Evolutionary conservation across 1,140 invertebrate species (phyloP).

Genomic region (Drosophila mayri): DNA sequence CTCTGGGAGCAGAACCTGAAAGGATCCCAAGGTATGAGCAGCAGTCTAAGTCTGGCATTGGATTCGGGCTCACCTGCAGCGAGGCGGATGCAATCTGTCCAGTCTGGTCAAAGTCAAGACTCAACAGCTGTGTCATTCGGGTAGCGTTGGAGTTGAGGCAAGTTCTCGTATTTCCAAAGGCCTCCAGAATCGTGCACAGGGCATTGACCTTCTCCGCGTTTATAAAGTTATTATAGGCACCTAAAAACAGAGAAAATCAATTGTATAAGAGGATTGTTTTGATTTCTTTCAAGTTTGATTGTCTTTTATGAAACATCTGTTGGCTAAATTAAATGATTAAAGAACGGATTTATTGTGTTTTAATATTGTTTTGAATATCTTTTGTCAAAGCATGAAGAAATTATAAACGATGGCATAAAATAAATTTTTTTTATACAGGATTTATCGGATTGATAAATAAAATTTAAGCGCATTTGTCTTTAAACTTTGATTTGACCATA

Average conservation of each 20-base stretch:
- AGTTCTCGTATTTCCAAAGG: conserved; percentile 93
- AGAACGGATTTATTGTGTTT: neutral
- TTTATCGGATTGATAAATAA: no score
- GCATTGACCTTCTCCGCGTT: conserved; percentile 94
- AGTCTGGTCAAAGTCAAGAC: conserved; percentile 96
- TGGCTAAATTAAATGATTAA: neutral
- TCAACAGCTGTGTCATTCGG: conserved; percentile 94
- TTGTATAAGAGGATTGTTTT: conserved; percentile 3
- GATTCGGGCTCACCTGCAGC: conserved; percentile 89
- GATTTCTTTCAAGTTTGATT: conserved; percentile 3
- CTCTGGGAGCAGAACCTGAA: conserved; percentile 90
- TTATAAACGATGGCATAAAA: no score
- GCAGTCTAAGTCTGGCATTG: neutral
- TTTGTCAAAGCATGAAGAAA: neutral
- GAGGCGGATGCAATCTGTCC: conserved; percentile 95
- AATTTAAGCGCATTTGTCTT: no score
- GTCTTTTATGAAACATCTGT: neutral
- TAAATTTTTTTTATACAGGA: no score
- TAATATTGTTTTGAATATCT: neutral
- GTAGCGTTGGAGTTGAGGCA: conserved; percentile 94
- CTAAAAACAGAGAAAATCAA: conserved; percentile 38
- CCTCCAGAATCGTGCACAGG: conserved; percentile 93
- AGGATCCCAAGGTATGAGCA: neutral
- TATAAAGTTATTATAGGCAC: conserved; percentile 87
- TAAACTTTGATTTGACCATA: no score